These are phyloP conservation scores for Tolypeutes matacus DNA, from an alignment of 2,797 vertebrate genomes.

Conservation along the genomic window DNA sequence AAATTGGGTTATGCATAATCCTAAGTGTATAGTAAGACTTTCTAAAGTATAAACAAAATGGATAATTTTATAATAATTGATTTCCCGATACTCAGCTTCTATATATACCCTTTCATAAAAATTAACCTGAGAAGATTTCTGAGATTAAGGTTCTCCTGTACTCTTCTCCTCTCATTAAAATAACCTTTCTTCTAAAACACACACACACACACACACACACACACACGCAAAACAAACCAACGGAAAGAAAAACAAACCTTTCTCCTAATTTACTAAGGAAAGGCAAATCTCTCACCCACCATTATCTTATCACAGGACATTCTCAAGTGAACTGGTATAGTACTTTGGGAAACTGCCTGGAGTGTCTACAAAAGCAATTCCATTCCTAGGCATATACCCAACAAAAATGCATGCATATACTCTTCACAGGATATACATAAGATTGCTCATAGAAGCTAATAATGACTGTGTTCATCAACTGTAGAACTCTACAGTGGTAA, in stretches of 20 bases:
- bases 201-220: no score
- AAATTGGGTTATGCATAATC: not conserved
- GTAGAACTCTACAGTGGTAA: not conserved
- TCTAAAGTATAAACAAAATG: not conserved
- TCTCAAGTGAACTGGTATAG: not conserved
- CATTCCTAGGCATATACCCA: no score
- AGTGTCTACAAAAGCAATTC: not conserved
- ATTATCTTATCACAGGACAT: not conserved
- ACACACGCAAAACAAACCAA: no score
- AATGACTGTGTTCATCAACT: no score
- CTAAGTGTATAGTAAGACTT: not conserved
- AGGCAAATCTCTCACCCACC: not conserved
- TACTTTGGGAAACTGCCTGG: not conserved
- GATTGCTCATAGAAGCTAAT: no score
- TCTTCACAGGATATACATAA: no score
- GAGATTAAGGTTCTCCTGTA: not conserved
- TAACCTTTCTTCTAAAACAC: not conserved
- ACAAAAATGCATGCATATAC: no score
- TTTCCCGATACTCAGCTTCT: not conserved
- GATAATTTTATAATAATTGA: not conserved
- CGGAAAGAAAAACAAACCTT: not conserved
- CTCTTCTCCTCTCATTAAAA: not conserved
- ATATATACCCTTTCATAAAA: not conserved
- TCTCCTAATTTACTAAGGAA: not conserved
- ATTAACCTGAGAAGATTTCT: not conserved